Conservation (phyloP, 2,113 vertebrate genomes). For the Epinephelus moara region DNA sequence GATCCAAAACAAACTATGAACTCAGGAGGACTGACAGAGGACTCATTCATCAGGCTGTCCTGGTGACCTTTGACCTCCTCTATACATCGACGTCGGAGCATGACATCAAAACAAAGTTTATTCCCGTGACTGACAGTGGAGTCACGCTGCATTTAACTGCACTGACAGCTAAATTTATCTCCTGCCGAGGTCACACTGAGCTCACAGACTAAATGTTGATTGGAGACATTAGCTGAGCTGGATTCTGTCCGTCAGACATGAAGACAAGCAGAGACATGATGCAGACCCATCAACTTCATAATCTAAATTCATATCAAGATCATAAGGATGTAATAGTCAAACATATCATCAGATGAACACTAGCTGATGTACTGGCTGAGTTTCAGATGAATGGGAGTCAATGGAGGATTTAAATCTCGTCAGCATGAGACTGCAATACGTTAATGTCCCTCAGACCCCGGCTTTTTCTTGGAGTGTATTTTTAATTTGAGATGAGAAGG, state of each 20-base stretch:
- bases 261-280: neutral
- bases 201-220: conserved; percentile 3
- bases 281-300: neutral
- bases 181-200: neutral
- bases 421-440: no score
- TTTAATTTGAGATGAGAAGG: no score
- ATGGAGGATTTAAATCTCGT: no score
- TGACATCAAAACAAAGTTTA: conserved; percentile 41
- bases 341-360: neutral
- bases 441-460: no score
- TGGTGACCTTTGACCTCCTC: conserved; percentile 40
- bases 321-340: neutral
- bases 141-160: conserved; percentile 23
- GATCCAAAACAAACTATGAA: conserved; percentile 2
- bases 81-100: neutral
- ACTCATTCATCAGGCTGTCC: conserved; percentile 9
- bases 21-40: neutral
- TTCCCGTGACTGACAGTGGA: conserved; percentile 21
- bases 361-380: no score
- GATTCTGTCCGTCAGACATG: neutral
- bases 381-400: no score
- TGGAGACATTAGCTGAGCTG: conserved; percentile 22
- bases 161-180: conserved; percentile 13
- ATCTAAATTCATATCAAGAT: neutral
- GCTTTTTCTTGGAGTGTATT: no score